A percentile compares a stretch with the other conserved stretches of the same genome.
phyloP scores from a whole-genome alignment of 2,113 vertebrate genomes.

The Hippocampus guttulatus region DNA sequence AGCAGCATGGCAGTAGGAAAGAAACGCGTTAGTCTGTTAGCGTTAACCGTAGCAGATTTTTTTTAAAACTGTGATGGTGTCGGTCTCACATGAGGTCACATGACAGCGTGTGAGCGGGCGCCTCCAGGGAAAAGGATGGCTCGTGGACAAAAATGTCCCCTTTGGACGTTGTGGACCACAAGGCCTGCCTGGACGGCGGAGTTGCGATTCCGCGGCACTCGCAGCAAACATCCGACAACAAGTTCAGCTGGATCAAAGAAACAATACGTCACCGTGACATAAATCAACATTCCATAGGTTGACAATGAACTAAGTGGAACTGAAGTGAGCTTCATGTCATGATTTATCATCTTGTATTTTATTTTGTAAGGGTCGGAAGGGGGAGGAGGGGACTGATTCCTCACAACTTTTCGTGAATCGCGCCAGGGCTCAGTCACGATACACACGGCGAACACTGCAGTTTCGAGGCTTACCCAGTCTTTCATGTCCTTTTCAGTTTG shows the following conservation, averaged over 20 bases:
- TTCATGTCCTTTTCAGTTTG: slow-evolving; percentile 86
- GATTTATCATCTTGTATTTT: too few species aligned
- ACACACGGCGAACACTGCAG: too few species aligned
- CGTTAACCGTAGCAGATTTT: neutral
- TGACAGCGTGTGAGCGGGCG: slow-evolving; percentile 60
- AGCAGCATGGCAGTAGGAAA: slow-evolving; percentile 1
- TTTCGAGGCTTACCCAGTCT: slow-evolving; percentile 80
- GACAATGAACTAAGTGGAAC: too few species aligned
- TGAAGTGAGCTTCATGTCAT: too few species aligned
- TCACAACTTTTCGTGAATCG: too few species aligned
- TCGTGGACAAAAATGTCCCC: slow-evolving; percentile 95
- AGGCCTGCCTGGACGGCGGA: slow-evolving; percentile 81
- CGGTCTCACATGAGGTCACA: slow-evolving; percentile 90
- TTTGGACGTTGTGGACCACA: slow-evolving; percentile 93
- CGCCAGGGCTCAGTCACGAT: too few species aligned
- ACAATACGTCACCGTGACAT: neutral
- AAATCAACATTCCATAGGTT: neutral
- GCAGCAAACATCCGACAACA: slow-evolving; percentile 86
- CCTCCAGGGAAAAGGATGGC: slow-evolving; percentile 81
- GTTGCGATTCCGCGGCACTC: slow-evolving; percentile 80
- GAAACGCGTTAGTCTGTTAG: slow-evolving; percentile 31
- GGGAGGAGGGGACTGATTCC: neutral
- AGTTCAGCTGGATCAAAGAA: slow-evolving; percentile 72
- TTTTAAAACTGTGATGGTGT: neutral
- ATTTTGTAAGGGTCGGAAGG: neutral